Evolutionary conservation across 2,888 invertebrate species (phyloP), one percentile per base, ranked within the genome.

Genomic region (Oxytorus armatus): DNA sequence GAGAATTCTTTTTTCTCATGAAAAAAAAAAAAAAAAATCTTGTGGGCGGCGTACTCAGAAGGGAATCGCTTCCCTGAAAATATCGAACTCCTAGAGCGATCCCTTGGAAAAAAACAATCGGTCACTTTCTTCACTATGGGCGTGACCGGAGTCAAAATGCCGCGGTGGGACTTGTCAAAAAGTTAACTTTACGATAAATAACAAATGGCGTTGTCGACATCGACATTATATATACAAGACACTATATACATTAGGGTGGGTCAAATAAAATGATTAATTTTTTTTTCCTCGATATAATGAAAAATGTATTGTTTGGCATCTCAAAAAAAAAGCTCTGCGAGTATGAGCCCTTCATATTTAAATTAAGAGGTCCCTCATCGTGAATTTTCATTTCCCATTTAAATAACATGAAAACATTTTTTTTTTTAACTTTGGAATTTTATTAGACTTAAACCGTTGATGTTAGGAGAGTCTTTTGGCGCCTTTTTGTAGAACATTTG

Each of bases 61-160:
- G 18, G n/a, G n/a, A 66, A 53, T 61, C 21, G 55, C 49, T 65
- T 57, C 57, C 69, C 42, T 36, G 39, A 57, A 80, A 77, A 80
- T 68, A 55, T 61, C 23, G 11, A 42, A 8, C 11, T 14, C 25
- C 29, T 8, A 29, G n/a, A 53, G 3, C 16, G 49, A 5, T 47
- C 29, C 76, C 66, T 44, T 10, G 53, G 36, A 76, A 66, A 80
- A 73, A 72, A 72, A 70, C 72, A 63, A 57, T 72, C 59, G 10
- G 51, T 73, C 55, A 76, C 53, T 61, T 68, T 36, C 16, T 57
- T 44, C 8, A 1, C 11, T 36, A 7, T 42, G 42, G 61, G 36
- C 74, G 53, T 61, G 3, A 36, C 72, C 44, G 36, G 18, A 66
- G 49, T 23, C 25, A n/a, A 3, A 39, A 21, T 7, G 39, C 11